Evolutionary conservation across 1,140 invertebrate genomes (phyloP).

Genomic region (Pogonognathellus flavescens): DNA sequence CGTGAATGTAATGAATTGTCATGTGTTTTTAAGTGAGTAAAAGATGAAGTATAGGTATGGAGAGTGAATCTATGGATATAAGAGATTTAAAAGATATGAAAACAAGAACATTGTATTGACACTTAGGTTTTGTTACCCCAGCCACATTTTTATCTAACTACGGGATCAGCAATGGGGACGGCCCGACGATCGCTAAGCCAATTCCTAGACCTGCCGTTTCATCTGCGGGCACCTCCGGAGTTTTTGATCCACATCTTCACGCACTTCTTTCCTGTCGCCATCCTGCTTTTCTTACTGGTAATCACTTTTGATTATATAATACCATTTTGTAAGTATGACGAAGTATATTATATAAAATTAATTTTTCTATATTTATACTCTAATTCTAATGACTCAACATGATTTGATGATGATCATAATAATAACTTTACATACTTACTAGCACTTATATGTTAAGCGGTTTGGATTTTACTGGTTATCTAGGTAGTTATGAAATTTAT

Average conservation of each 20-base stretch:
- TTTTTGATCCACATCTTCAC: conserved; percentile 72
- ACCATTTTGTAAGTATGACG: too few species aligned
- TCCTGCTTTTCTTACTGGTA: conserved; percentile 73
- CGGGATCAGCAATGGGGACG: conserved; percentile 61
- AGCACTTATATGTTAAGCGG: too few species aligned
- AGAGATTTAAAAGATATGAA: too few species aligned
- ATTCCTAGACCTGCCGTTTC: conserved; percentile 73
- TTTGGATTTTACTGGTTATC: too few species aligned
- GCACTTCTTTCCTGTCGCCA: conserved; percentile 72
- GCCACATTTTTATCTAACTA: conserved; percentile 63
- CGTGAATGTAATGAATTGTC: too few species aligned
- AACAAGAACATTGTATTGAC: conserved; percentile 51
- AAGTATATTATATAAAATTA: too few species aligned
- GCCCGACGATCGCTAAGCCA: conserved; percentile 72
- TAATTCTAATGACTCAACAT: too few species aligned
- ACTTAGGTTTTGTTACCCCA: conserved; percentile 65
- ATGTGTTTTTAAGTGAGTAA: too few species aligned
- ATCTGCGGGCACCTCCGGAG: conserved; percentile 66
- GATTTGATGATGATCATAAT: too few species aligned
- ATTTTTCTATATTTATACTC: not conserved
- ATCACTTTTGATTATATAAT: conserved; percentile 58
- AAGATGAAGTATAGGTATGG: too few species aligned
- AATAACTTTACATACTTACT: not conserved
- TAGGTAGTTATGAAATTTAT: too few species aligned
- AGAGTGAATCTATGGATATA: too few species aligned